Conservation (phyloP, 2,797 vertebrate species). For the Urophycis tenuis region DNA sequence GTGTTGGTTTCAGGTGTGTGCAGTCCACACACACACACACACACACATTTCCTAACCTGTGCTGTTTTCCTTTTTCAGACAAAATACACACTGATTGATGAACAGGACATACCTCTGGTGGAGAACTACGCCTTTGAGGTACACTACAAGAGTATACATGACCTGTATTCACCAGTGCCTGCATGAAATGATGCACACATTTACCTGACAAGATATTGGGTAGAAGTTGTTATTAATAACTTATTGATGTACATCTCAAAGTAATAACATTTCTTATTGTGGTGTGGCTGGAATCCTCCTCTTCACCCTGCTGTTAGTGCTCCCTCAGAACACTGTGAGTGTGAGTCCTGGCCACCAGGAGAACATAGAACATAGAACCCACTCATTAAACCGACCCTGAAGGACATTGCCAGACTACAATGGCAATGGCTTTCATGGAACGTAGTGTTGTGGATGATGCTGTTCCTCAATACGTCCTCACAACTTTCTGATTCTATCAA, state of each 20-base stretch:
- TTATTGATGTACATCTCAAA: too few relatives aligned
- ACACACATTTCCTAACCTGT: too few relatives aligned
- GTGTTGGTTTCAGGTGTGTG: too few relatives aligned
- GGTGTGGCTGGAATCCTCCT: too few relatives aligned
- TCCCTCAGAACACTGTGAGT: too few relatives aligned
- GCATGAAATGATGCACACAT: too few relatives aligned
- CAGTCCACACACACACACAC: too few relatives aligned
- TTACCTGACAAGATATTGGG: too few relatives aligned
- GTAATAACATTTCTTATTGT: too few relatives aligned
- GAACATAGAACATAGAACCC: background rate
- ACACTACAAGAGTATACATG: slow-evolving; percentile 27
- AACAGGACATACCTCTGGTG: slow-evolving; percentile 97
- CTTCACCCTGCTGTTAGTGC: too few relatives aligned
- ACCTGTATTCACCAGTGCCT: background rate
- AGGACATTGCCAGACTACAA: background rate
- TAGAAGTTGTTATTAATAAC: too few relatives aligned
- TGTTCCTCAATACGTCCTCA: background rate
- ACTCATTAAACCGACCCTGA: background rate
- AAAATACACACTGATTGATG: slow-evolving; percentile 96
- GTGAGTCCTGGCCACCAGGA: background rate
- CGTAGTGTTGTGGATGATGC: background rate
- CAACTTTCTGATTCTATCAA: background rate
- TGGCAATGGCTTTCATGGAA: background rate
- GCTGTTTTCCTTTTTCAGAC: slow-evolving; percentile 72
- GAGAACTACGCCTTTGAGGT: slow-evolving; percentile 99